Evolutionary conservation across 2,888 invertebrate genomes (phyloP).

Genomic region (Criorhina ranunculi): DNA sequence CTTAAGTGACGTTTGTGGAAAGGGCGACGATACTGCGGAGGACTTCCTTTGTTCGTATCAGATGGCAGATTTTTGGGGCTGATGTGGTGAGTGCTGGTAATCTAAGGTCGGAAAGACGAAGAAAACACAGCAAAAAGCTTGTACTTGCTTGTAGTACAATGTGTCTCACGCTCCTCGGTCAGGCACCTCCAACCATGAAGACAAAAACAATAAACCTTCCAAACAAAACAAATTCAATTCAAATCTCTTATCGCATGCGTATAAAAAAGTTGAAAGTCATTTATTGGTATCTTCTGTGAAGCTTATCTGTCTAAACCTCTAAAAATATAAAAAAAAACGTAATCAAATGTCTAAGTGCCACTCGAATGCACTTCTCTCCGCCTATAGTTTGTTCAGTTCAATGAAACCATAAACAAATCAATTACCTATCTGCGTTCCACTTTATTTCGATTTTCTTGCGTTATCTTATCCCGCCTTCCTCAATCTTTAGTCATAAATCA

Average conservation of each 20-base stretch:
- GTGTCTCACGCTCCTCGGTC: too few relatives aligned
- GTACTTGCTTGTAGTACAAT: too few relatives aligned
- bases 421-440: conserved; percentile 45
- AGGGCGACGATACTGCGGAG: too few relatives aligned
- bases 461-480: conserved; percentile 30
- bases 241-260: not conserved
- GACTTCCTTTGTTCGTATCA: too few relatives aligned
- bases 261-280: not conserved
- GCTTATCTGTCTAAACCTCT: conserved; percentile 3
- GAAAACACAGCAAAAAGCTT: too few relatives aligned
- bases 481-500: conserved; percentile 2
- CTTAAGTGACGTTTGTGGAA: too few relatives aligned
- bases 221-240: too few relatives aligned
- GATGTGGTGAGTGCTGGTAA: too few relatives aligned
- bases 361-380: conserved; percentile 3
- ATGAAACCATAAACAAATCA: conserved; percentile 45
- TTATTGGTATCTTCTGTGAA: not conserved
- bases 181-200: too few relatives aligned
- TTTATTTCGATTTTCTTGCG: conserved; percentile 8
- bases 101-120: too few relatives aligned
- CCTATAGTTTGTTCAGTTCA: conserved; percentile 3
- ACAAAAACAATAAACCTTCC: too few relatives aligned
- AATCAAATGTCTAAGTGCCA: not conserved
- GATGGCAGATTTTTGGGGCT: too few relatives aligned
- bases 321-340: not conserved